Conservation (phyloP, 2,888 invertebrate species). For the Andrena camellia region DNA sequence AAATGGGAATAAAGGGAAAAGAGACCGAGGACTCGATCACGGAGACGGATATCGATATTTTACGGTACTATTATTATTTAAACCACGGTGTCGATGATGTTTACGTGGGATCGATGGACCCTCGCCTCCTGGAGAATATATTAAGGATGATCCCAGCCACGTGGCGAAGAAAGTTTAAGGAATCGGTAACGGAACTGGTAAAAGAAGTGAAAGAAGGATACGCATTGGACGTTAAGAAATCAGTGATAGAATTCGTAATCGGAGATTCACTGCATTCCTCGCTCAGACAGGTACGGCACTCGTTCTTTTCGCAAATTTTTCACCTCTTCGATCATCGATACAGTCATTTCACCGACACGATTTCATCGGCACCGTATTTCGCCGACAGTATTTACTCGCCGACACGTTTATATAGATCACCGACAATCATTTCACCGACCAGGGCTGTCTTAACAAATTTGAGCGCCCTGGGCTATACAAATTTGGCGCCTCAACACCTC, state of each 20-base stretch:
- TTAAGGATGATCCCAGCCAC: slow-evolving; percentile 88
- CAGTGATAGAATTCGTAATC: slow-evolving; percentile 96
- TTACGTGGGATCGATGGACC: slow-evolving; percentile 94
- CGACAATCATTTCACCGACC: no score
- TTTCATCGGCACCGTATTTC: no score
- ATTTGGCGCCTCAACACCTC: no score
- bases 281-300: slow-evolving; percentile 17
- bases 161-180: slow-evolving; percentile 88
- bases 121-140: slow-evolving; percentile 89
- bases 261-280: slow-evolving; percentile 88
- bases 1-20: slow-evolving; percentile 62
- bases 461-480: no score
- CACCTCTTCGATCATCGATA: no score
- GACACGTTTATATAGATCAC: no score
- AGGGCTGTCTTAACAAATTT: no score
- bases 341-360: no score
- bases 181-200: slow-evolving; percentile 88
- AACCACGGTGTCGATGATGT: slow-evolving; percentile 96
- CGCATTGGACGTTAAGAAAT: slow-evolving; percentile 94
- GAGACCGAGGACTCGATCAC: slow-evolving; percentile 68
- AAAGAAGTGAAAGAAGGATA: slow-evolving; percentile 95
- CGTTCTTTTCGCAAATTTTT: neutral
- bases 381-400: no score
- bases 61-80: slow-evolving; percentile 96
- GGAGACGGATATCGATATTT: slow-evolving; percentile 89